Percentiles rank a stretch among this genome's conserved stretches.
These are phyloP conservation scores for Pangasius mekongensis DNA, from an alignment of 2,797 vertebrate species.

Conservation along the genomic window DNA sequence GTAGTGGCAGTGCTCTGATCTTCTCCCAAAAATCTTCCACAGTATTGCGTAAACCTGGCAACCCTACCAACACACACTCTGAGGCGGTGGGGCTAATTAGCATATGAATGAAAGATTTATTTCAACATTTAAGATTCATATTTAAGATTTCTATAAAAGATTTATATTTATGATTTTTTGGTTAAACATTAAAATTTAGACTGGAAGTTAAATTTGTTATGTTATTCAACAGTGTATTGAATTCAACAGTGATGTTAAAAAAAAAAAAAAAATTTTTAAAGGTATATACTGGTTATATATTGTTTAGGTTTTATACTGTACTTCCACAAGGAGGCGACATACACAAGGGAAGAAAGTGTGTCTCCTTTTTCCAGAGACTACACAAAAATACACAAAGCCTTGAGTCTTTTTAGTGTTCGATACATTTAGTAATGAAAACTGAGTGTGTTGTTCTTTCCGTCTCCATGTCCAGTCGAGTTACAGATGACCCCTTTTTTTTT, in stretches of 20 bases:
- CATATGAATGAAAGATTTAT: not conserved
- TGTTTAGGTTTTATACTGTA: not conserved
- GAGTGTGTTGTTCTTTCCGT: not conserved
- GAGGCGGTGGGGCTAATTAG: not conserved
- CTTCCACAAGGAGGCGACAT: constrained; percentile 8
- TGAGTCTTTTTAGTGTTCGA: not conserved
- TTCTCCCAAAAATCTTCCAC: too few relatives aligned
- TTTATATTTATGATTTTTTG: not conserved
- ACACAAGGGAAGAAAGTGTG: not conserved
- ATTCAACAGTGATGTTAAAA: not conserved
- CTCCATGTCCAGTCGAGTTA: not conserved
- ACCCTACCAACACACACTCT: not conserved
- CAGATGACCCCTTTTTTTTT: not conserved
- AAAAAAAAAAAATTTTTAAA: too few relatives aligned
- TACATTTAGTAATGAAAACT: not conserved
- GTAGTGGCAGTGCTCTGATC: too few relatives aligned
- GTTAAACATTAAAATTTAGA: not conserved
- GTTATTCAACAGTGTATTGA: not conserved
- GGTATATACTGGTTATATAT: too few relatives aligned
- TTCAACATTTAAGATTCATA: not conserved
- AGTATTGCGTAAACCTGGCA: too few relatives aligned
- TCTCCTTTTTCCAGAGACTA: not conserved
- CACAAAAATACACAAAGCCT: not conserved
- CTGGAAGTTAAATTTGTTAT: not conserved
- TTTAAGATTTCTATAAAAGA: not conserved